These are phyloP conservation scores for Heliconius himera DNA, from an alignment of 1,140 invertebrate genomes.

Conservation along the genomic window DNA sequence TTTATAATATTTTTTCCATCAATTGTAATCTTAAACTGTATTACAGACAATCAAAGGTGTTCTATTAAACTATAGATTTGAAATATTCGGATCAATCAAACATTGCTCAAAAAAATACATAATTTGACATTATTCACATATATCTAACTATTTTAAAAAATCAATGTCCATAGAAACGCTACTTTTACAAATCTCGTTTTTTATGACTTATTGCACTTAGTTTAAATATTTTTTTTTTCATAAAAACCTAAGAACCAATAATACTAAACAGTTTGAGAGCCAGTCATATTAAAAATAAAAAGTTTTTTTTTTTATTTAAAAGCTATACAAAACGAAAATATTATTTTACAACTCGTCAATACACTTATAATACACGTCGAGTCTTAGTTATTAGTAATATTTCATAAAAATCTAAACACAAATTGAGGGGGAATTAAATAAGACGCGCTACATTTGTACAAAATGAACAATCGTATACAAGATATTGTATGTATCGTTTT, in stretches of 20 bases:
- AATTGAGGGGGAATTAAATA: slow-evolving; percentile 16
- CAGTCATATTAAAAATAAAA: neutral
- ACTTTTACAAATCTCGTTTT: neutral
- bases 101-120: neutral
- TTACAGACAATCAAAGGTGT: neutral
- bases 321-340: neutral
- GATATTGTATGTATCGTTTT: neutral
- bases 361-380: slow-evolving; percentile 2
- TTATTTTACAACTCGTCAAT: neutral
- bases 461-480: slow-evolving; percentile 25
- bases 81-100: neutral
- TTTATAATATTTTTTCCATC: slow-evolving; percentile 8
- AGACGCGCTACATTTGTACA: slow-evolving; percentile 27
- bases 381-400: slow-evolving; percentile 1
- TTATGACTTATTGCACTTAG: neutral
- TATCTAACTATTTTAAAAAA: neutral
- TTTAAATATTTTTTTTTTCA: neutral
- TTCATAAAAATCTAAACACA: slow-evolving; percentile 24
- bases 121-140: neutral
- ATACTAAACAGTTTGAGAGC: neutral
- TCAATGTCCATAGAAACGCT: neutral
- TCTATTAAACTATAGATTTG: neutral
- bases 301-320: neutral
- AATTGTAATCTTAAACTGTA: neutral
- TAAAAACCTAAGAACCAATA: neutral